A percentile compares a stretch with the other conserved stretches of the same genome.
Evolutionary conservation across 2,888 invertebrate species (phyloP).

Genomic region (Hirtodrosophila histrioides): DNA sequence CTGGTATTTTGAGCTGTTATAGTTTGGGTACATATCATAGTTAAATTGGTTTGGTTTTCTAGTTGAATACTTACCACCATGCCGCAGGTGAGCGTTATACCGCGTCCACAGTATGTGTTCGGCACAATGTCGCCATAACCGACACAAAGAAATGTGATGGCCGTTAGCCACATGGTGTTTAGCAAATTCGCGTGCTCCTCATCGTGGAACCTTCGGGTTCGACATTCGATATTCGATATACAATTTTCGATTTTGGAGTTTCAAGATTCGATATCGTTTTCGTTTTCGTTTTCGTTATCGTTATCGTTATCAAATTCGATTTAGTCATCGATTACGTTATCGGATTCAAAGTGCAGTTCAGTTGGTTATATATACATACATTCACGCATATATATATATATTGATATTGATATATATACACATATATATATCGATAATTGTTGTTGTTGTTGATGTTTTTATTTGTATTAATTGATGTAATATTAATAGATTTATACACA

Average conservation of each 20-base stretch:
- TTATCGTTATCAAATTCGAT: constrained; percentile 20
- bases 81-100: constrained; percentile 99
- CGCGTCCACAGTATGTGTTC: constrained; percentile 99
- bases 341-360: constrained; percentile 46
- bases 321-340: constrained; percentile 21
- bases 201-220: constrained; percentile 94
- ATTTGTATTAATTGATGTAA: constrained; percentile 21
- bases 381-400: constrained; percentile 20
- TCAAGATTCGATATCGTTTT: constrained; percentile 19
- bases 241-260: constrained; percentile 25
- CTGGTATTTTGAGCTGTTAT: constrained; percentile 29
- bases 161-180: constrained; percentile 99
- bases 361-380: constrained; percentile 30
- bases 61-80: constrained; percentile 95
- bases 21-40: constrained; percentile 23
- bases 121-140: constrained; percentile 99
- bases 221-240: constrained; percentile 19
- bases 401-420: constrained; percentile 16
- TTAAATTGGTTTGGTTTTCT: constrained; percentile 44
- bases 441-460: constrained; percentile 30
- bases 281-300: constrained; percentile 15
- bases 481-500: no score
- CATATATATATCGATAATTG: constrained; percentile 16
- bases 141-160: constrained; percentile 99
- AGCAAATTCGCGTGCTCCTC: constrained; percentile 99